Conservation (phyloP, 2,113 vertebrate species). For the Philantomba maxwellii region DNA sequence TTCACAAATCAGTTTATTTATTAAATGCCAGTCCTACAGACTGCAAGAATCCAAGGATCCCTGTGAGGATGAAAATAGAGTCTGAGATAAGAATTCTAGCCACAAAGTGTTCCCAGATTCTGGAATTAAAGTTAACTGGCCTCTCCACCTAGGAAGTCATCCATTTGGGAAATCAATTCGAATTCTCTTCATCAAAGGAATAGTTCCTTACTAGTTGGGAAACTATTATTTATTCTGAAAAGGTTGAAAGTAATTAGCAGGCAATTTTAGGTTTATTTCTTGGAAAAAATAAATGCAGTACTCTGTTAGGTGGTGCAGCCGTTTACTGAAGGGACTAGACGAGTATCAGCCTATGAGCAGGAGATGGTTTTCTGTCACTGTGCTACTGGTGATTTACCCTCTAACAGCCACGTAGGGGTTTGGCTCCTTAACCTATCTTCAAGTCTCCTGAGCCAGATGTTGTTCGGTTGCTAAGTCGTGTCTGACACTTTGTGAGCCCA, state of each 20-base stretch:
- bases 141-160: background rate
- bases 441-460: background rate
- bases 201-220: background rate
- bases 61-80: background rate
- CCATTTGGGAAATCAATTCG: background rate
- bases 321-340: background rate
- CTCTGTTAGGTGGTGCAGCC: rapidly evolving
- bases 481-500: background rate
- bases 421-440: background rate
- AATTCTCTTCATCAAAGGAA: background rate
- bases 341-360: background rate
- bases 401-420: rapidly evolving
- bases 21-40: background rate
- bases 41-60: background rate
- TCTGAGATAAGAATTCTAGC: background rate
- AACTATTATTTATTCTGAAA: background rate
- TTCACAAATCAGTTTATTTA: background rate
- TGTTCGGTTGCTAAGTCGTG: background rate
- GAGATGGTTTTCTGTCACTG: background rate
- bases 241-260: background rate
- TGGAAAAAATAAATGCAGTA: background rate
- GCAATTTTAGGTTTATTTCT: background rate
- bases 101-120: background rate
- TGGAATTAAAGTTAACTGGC: background rate
- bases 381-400: background rate